Evolutionary conservation across 2,113 vertebrate species (phyloP), one percentile per base, ranked within the genome.

Genomic region (Lepidiolamprologus cunningtoni): DNA sequence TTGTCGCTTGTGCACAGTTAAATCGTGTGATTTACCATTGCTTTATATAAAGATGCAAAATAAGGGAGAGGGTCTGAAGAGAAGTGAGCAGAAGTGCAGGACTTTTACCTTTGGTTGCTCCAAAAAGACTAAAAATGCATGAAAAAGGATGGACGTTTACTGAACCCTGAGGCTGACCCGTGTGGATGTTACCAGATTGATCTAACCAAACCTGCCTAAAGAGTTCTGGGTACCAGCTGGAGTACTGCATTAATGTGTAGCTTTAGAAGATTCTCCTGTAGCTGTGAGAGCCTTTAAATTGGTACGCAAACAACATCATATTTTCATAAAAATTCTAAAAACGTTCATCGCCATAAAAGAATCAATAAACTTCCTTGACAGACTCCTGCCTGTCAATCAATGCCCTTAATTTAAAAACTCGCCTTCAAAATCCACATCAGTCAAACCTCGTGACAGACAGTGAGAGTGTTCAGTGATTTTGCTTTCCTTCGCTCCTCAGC

Each of bases 11-110:
- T 71, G n/a, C 12, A 14, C 66, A 42, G 66, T 2, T 45, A 21
- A 71, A 71, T 42, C 8, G 0, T 0, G 8, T 9, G 35, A 23
- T 40, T 68, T 68, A 40, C 12, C 35, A 16, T 2, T 16, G 35
- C 12, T 71, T 42, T 71, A 23, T 16, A 14, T 10, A 73, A 26
- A 73, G 37, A 45, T 73, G 21, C 8, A 10, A 45, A 73, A 73
- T 16, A 26, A 73, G 3, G n/a, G 35, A 42, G 13, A 10, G 37
- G 68, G 12, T 42, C 1, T 42, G 37, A 73, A 26, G 68, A 26
- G 0, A 26, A 0, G 8, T 73, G 4, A 73, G 68, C 68, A 45
- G 21, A 5, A 4, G 1, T 71, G 66, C 21, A 7, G 37, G 66
- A 42, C 66, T 26, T 71, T 73, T 78, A 19, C 9, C 9, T 50